Evolutionary conservation across 2,113 vertebrate genomes (phyloP).

Genomic region (Stomatorhinus ivindoensis): DNA sequence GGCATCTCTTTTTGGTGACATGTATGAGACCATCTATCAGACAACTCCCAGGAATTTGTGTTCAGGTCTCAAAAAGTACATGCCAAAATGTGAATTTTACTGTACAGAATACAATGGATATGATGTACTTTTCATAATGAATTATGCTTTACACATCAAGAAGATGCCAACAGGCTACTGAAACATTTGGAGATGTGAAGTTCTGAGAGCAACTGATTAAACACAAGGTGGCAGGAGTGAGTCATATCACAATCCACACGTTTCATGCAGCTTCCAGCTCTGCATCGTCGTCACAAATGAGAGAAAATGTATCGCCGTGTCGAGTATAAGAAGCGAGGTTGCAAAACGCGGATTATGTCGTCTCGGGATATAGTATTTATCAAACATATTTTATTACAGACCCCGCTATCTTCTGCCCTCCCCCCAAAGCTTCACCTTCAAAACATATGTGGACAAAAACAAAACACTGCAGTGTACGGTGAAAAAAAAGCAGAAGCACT

Average conservation of each 20-base stretch:
- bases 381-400: neutral
- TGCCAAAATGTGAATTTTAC: neutral
- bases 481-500: neutral
- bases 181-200: no score
- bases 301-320: neutral
- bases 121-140: neutral
- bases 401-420: neutral
- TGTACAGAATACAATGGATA: neutral
- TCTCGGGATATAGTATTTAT: neutral
- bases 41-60: neutral
- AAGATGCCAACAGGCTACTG: no score
- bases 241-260: neutral
- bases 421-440: neutral
- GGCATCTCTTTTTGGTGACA: neutral
- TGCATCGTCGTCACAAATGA: neutral
- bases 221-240: slow-evolving; percentile 16
- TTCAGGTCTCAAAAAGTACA: neutral
- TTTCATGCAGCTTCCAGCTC: neutral
- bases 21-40: neutral
- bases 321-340: neutral
- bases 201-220: neutral
- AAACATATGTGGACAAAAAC: neutral
- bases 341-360: neutral
- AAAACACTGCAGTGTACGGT: neutral
- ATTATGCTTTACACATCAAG: neutral